phyloP scores from a whole-genome alignment of 1,140 invertebrate genomes.

The Platyura marginata region DNA sequence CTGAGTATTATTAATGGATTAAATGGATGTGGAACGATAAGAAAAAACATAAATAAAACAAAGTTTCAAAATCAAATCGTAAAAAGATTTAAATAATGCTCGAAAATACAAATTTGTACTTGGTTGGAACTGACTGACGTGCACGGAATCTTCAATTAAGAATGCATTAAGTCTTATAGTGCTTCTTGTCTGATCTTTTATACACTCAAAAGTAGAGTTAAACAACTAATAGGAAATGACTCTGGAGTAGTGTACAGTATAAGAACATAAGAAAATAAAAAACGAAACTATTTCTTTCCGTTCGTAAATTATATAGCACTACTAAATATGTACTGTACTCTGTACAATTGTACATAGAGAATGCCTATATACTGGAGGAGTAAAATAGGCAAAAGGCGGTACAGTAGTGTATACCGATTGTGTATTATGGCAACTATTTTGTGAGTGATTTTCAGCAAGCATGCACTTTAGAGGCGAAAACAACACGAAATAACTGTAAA shows the following conservation, averaged over 20 bases:
- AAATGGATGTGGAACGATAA: no score
- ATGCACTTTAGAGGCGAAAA: neutral
- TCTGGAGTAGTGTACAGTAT: no score
- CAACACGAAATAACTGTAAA: neutral
- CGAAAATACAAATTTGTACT: no score
- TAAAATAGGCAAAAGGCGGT: neutral
- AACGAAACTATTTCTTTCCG: neutral
- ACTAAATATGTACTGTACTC: no score
- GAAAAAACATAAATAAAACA: no score
- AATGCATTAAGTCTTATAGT: neutral
- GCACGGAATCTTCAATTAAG: neutral
- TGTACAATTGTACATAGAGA: no score
- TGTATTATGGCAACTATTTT: neutral
- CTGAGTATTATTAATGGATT: no score
- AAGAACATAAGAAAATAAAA: no score
- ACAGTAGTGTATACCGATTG: no score
- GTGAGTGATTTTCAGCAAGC: neutral
- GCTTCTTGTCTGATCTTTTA: neutral
- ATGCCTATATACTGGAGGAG: neutral
- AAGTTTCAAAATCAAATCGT: neutral
- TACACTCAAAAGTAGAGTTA: neutral
- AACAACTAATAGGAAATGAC: neutral
- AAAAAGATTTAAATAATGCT: neutral
- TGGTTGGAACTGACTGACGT: neutral
- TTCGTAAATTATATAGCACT: no score